Evolutionary conservation across 2,888 invertebrate genomes (phyloP).

Genomic region (Zygaena filipendulae): DNA sequence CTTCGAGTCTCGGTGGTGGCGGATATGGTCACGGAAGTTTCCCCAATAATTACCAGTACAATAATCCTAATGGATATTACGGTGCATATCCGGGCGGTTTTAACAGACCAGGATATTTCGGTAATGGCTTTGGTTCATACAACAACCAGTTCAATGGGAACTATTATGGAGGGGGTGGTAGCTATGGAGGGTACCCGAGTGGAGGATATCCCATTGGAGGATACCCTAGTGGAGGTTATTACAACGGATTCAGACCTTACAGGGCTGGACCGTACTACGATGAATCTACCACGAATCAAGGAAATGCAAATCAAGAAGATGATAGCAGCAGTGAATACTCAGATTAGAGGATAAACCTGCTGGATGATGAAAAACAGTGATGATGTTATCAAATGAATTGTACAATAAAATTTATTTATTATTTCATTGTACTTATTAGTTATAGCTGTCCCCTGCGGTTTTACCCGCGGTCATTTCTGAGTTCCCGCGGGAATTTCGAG

Average conservation of each 20-base stretch:
- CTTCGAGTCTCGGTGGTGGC: slow-evolving; percentile 41
- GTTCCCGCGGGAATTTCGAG: no score
- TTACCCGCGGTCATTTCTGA: no score
- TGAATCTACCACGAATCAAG: no score
- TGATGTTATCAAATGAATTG: no score
- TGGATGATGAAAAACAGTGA: no score
- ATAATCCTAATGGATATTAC: slow-evolving; percentile 19
- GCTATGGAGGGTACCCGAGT: slow-evolving; percentile 26
- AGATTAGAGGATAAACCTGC: no score
- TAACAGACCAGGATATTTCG: slow-evolving; percentile 30
- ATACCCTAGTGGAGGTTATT: slow-evolving; percentile 14
- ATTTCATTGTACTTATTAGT: no score
- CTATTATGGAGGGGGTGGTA: slow-evolving; percentile 29
- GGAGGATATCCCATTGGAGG: not conserved
- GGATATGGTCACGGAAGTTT: slow-evolving; percentile 33
- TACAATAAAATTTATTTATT: no score
- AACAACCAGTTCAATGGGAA: slow-evolving; percentile 57
- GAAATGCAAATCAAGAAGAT: no score
- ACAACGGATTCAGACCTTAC: slow-evolving; percentile 25
- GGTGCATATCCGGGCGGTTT: slow-evolving; percentile 8
- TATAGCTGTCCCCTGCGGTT: no score
- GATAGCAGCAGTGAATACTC: no score
- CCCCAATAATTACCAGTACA: slow-evolving; percentile 39
- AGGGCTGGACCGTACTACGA: slow-evolving; percentile 22
- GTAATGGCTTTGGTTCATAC: slow-evolving; percentile 35